A percentile compares a stretch with the other conserved stretches of the same genome.
Conservation (phyloP, 2,113 vertebrate genomes). For the Perca fluviatilis region DNA sequence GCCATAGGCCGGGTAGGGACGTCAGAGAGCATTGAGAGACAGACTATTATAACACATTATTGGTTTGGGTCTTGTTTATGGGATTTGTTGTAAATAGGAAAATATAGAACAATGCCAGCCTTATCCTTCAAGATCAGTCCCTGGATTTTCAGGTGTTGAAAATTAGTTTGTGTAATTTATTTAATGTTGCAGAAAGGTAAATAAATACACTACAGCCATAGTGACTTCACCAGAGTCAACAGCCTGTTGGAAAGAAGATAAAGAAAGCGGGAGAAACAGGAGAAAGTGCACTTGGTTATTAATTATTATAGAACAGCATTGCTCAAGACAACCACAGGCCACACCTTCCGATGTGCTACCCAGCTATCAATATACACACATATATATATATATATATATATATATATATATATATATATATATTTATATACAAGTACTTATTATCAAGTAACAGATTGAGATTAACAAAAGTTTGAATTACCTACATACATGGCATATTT, state of each 20-base stretch:
- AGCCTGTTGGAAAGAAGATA: not conserved
- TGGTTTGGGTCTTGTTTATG: too few species aligned
- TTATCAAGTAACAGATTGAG: slow-evolving; percentile 10
- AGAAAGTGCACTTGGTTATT: not conserved
- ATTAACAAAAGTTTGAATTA: not conserved
- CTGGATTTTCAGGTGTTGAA: not conserved
- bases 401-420: too few species aligned
- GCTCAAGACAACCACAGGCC: not conserved
- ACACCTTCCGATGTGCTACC: not conserved
- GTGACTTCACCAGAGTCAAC: not conserved
- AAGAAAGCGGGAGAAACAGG: not conserved
- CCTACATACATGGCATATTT: not conserved
- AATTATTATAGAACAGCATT: not conserved
- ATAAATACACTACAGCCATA: too few species aligned
- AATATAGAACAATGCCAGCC: not conserved
- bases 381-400: too few species aligned
- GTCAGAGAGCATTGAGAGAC: too few species aligned
- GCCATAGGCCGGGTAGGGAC: too few species aligned
- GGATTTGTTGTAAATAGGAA: not conserved
- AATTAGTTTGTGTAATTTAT: not conserved
- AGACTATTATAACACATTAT: too few species aligned
- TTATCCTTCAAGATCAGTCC: not conserved
- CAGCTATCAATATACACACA: not conserved
- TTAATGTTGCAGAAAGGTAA: not conserved
- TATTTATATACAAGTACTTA: not conserved